Evolutionary conservation across 92 coral and sea anemone species (phyloP), one percentile per base, ranked within the genome.

Genomic region (Epizoanthus fatuus): DNA sequence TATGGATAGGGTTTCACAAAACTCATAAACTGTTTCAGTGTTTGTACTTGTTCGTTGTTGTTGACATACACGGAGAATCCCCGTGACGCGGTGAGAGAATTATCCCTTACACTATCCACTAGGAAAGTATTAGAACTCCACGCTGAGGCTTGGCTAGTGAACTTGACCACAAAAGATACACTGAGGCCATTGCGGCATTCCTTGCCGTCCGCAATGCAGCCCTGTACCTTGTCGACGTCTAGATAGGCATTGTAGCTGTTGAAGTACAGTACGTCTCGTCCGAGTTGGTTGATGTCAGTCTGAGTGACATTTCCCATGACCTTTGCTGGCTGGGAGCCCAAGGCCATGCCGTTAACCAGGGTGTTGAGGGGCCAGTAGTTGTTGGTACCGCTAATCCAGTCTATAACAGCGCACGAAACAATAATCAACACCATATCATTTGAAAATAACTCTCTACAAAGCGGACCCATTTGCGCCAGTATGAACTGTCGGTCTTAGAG

Each of bases 351-450:
- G 37, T 93, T 69, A 9, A 89, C 90, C 42, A 95, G 60, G 10
- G 38, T 54, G 74, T 94, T 66, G 49, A 95, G 81, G 4, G 99
- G 99, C 99, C 99, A 97, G 89, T 95, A 97, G 80, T 84, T 75
- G 67, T 91, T 90, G 0, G 99, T 87, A 39, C 90, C 90, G 85
- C 99, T 93, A 66, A 95, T 93, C 99, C 99, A 97, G 75, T 95
- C 99, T 97, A 70, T 39, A 68, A 75, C 44, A 62, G 69, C 0
- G 40, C 49, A 44, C 49, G 8, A 44, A 11, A 3, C 44, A 29
- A 77, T 7, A 37, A 14, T 13, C 16, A 37, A 37, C 47, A 25
- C 72, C 5, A 66, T 1, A 64, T 12, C 11, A 42, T 66, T 4
- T 4, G 11, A 2, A 6, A 66, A 13, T 0, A 37, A 65, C 32